These are phyloP conservation scores for Agrypnus murinus DNA, from an alignment of 2,888 invertebrate genomes.

Conservation along the genomic window DNA sequence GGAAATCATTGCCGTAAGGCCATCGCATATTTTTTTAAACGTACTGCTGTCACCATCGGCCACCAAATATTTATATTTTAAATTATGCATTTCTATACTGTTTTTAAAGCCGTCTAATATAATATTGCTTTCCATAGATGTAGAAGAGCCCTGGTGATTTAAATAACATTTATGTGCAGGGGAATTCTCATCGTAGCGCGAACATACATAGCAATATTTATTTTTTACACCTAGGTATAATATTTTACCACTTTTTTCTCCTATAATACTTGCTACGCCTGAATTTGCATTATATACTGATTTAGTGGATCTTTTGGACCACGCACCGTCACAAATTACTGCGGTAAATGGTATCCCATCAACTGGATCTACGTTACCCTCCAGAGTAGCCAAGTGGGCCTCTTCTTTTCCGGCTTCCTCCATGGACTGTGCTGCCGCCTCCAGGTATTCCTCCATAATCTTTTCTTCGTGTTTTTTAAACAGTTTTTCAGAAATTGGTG, in stretches of 20 bases:
- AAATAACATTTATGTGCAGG: constrained; percentile 61
- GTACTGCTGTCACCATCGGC: constrained; percentile 62
- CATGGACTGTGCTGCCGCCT: constrained; percentile 28
- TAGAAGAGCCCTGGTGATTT: constrained; percentile 63
- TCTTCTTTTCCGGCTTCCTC: constrained; percentile 51
- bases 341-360: constrained; percentile 55
- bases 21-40: no score
- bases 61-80: constrained; percentile 61
- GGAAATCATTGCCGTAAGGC: no score
- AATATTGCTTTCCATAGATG: constrained; percentile 65
- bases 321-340: constrained; percentile 61
- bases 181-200: constrained; percentile 48
- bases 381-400: constrained; percentile 51
- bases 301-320: constrained; percentile 57
- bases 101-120: constrained; percentile 61
- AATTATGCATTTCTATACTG: constrained; percentile 42
- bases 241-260: constrained; percentile 55
- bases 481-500: no score
- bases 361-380: constrained; percentile 51
- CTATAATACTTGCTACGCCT: constrained; percentile 55
- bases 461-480: no score
- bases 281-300: constrained; percentile 61
- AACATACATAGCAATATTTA: constrained; percentile 62
- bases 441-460: no score
- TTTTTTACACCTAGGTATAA: constrained; percentile 62